Base-by-base conservation (phyloP, 1,140 invertebrate species). In the Drosophila baimaii region DNA sequence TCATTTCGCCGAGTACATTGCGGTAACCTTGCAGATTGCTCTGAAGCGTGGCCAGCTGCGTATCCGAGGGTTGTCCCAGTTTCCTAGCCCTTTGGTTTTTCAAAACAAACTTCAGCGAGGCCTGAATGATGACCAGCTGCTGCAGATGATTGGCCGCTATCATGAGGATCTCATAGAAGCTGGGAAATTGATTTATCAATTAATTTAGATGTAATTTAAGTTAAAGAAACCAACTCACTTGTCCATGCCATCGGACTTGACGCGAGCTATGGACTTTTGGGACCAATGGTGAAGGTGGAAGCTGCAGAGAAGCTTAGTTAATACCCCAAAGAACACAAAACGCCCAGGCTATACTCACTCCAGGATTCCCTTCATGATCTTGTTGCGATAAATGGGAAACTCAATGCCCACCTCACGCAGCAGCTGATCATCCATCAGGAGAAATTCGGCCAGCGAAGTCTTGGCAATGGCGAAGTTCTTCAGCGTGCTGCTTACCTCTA, bases 311-410 rank as follows among this genome's bases (percentile, higher is more conserved):
- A 13, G 5, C 1, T 31, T 51, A 21, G 33, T 15, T 2, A 52
- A 21, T 5, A 21, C 0, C 1, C 1, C 4, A 5, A 9, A 23
- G 4, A 21, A 52, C 8, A 10, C 13, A n/a, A 79, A 85, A 39
- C 77, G n/a, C 41, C 2, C 1, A n/a, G 3, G 4, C n/a, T 25
- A 7, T 7, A 88, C 91, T 89, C 23, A 93, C 73, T 86, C 91
- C 25, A 92, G 77, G 43, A 93, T 78, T 9, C 91, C 93, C 27
- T 90, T 85, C 56, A 92, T 51, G 46, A 93, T 93, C 64, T 92
- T 91, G 29, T 91, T 90, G 21, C 92, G 74, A 70, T 92, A 91
- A 76, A 91, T 92, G 3, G 92, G 92, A 71, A 92, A 90, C 61
- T 77, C 49, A 9, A 93, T 71, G 27, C 92, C 92, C 21, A 93